Evolutionary conservation across 2,888 invertebrate species (phyloP), one percentile per base, ranked within the genome.

Genomic region (Thereva nobilitata): DNA sequence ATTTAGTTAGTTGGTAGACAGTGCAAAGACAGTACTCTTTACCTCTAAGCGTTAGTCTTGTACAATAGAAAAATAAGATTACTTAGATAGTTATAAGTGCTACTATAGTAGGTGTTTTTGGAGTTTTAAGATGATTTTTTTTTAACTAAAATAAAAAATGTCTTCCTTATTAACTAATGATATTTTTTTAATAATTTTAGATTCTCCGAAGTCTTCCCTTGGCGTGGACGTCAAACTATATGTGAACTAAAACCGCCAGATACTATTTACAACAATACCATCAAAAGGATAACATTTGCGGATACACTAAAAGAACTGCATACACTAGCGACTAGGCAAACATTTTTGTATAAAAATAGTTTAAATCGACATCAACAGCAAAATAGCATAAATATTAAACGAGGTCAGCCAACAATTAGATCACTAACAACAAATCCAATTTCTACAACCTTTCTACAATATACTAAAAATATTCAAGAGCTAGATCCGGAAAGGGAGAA

Each of bases 261-360:
- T 70, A 72, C 71, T 47, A 74, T 73, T 35, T 75, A 75, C 71
- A 74, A 76, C 74, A 75, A 77, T 68, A 74, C 75, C 35, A 65
- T 78, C 65, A 73, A 74, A 23, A 75, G 75, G 23, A 78, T 80
- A 71, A 71, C 73, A 55, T 71, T 70, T 55, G 74, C 77, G 6
- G 70, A 72, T 4, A 77, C 73, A 66, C 71, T 74, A 8, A 70
- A 70, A 34, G 76, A 78, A 69, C 66, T 78, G 49, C 72, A 72
- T 59, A 70, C 64, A 64, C 69, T 78, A 38, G 71, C 75, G 37
- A 67, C 75, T 47, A 75, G 76, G 1, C 69, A 70, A 44, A 52
- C 66, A 42, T 52, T 45, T 40, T 59, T 66, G 41, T 61, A 61
- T 49, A 61, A 61, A 6, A 56, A 9, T 34, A 47, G 12, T 4